Percentiles rank a stretch among this genome's conserved stretches.
These are phyloP conservation scores for Hestina assimilis DNA, from an alignment of 1,140 invertebrate genomes.

Conservation along the genomic window DNA sequence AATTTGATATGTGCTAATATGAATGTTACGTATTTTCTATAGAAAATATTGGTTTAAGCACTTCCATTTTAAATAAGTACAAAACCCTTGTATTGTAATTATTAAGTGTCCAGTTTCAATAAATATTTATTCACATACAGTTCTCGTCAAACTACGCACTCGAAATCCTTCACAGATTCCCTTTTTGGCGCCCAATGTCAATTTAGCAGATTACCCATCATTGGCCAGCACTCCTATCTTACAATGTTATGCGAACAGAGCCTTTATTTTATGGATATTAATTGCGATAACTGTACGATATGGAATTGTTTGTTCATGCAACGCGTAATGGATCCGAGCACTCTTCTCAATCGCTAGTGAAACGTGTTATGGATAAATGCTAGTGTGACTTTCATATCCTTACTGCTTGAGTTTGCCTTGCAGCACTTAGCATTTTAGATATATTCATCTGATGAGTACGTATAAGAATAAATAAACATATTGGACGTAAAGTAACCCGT, in stretches of 20 bases:
- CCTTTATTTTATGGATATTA: constrained; percentile 36
- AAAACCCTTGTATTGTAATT: too few relatives aligned
- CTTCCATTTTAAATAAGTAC: too few relatives aligned
- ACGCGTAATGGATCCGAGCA: constrained; percentile 63
- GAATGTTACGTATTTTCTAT: too few relatives aligned
- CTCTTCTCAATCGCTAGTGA: constrained; percentile 61
- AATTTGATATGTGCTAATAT: too few relatives aligned
- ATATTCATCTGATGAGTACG: background rate
- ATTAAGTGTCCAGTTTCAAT: constrained; percentile 35
- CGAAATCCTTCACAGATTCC: constrained; percentile 50
- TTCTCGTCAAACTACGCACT: constrained; percentile 58
- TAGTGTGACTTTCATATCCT: constrained; percentile 60
- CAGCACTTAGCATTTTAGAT: constrained; percentile 1
- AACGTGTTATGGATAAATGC: constrained; percentile 69
- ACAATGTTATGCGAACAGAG: constrained; percentile 27
- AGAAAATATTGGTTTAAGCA: too few relatives aligned
- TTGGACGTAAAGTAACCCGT: too few relatives aligned
- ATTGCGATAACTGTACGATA: constrained; percentile 41
- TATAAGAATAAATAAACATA: background rate
- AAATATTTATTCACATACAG: constrained; percentile 63
- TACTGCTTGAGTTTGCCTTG: constrained; percentile 18
- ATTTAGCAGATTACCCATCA: constrained; percentile 64
- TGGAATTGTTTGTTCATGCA: constrained; percentile 49
- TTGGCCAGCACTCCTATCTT: constrained; percentile 43
- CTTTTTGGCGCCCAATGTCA: constrained; percentile 70